Base-by-base conservation (phyloP, 2,888 invertebrate genomes). In the Abrostola triplasia region DNA sequence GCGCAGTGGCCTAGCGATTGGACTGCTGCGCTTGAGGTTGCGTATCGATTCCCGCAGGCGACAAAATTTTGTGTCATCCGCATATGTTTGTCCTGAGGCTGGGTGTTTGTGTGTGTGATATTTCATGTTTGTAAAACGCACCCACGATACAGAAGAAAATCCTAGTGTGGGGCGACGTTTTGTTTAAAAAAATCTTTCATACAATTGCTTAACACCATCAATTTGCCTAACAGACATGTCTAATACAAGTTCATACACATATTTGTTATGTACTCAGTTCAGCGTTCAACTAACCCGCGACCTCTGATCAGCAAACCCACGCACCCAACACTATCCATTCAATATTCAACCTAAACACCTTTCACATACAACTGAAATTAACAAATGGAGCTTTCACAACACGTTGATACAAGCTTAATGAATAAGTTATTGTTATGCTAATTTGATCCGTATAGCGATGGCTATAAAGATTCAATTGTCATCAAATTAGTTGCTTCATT, bases 201-300 rank as follows among this genome's bases (percentile, higher is more conserved):
- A n/a, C n/a, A n/a, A n/a, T n/a, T n/a, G n/a, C n/a, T n/a, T n/a
- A n/a, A n/a, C n/a, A n/a, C n/a, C n/a, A n/a, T n/a, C n/a, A n/a
- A n/a, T n/a, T n/a, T n/a, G 36, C 10, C 44, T 12, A 47, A 24
- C 44, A 47, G 13, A 9, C 44, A 47, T 24, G 44, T 47, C 44
- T 47, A 13, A 47, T 47, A 47, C 44, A 47, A 47, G 9, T 24
- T 13, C 44, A 44, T 13, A 13, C 44, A 9, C 44, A 47, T 47
- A 47, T 47, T 47, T 47, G 44, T 47, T 47, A 24, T 47, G 44
- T 47, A 47, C 24, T 24, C 1, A 24, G 24, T 24, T 24, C 24
- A 24, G 24, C 44, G 44, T 24, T 47, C 9, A 47, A 47, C 24
- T 47, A 13, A 47, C 44, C 44, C 44, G 6, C 24, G 44, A 47